Conservation (phyloP, 2,113 vertebrate species). For the Chrysochloris asiatica region DNA sequence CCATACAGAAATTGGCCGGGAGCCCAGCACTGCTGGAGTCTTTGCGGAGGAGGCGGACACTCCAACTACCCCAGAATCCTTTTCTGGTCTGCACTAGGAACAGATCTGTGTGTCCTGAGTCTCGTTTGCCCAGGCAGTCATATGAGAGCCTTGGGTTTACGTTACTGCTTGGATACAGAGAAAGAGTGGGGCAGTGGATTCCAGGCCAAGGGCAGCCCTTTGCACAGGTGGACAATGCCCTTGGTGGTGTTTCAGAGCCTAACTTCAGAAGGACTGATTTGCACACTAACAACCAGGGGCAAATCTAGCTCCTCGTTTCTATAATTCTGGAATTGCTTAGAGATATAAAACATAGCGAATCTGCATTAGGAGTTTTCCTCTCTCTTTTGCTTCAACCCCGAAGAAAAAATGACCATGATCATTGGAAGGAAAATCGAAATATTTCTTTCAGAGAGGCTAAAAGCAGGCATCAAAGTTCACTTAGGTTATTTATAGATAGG, state of each 20-base stretch:
- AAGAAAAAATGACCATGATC: constrained; percentile 2
- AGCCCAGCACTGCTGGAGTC: not conserved
- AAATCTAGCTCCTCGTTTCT: not conserved
- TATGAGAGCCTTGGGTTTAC: not conserved
- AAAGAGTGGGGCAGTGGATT: not conserved
- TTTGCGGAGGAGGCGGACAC: not conserved
- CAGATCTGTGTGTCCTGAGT: not conserved
- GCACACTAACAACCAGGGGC: not conserved
- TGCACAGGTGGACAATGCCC: not conserved
- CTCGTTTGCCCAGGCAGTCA: not conserved
- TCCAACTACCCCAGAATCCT: not conserved
- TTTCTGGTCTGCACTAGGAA: not conserved
- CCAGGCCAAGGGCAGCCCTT: too few relatives aligned
- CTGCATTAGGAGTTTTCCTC: not conserved
- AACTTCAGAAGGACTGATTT: not conserved
- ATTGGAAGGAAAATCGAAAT: constrained; percentile 7
- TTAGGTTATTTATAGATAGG: constrained; percentile 47
- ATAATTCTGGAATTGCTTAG: not conserved
- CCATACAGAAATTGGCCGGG: not conserved
- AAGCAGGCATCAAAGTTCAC: not conserved
- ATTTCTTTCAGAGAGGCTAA: not conserved
- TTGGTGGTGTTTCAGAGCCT: not conserved
- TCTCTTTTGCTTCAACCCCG: not conserved
- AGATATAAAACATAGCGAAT: not conserved
- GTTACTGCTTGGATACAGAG: not conserved